Evolutionary conservation across 2,113 vertebrate species (phyloP), one percentile per base, ranked within the genome.

Genomic region (Mustela nigripes): DNA sequence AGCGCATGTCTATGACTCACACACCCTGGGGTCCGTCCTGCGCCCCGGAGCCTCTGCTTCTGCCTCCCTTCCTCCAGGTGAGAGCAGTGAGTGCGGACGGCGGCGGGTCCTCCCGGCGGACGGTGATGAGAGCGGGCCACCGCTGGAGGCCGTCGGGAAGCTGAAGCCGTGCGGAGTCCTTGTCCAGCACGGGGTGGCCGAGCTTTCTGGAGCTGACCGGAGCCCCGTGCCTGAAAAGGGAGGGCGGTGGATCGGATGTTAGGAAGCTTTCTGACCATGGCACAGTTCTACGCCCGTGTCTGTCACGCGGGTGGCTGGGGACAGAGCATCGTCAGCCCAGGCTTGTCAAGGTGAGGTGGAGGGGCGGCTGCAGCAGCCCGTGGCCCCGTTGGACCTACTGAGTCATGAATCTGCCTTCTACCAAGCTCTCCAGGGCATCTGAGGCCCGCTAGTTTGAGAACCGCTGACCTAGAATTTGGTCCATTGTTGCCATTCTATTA

Each of bases 271-370:
- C 4, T 62, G n/a, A 28, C 45, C 1, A 2, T 58, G 33, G 56
- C 15, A 26, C 6, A 5, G 6, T 21, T 78, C 28, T 4, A 2
- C 19, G 15, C 28, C 11, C 24, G 26, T 21, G 39, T 33, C 36
- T 18, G 0, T 65, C 58, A 28, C 0, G 0, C 0, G 2, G 2
- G 4, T 60, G 15, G 14, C 7, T 45, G n/a, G 22, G 69, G 42
- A 33, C 4, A 88, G 76, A 83, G 26, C 10, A 12, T 39, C 11
- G 10, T 58, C 45, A 50, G 5, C 31, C 1, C 62, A 28, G 26
- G 60, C 24, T 24, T 62, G 22, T 62, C 24, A 11, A 21, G 69
- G 67, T n/a, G 31, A 73, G 28, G 21, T 0, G 28, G 45, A 19
- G 28, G 58, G 33, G 11, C 0, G 2, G 22, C 1, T 0, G 73